Conservation (phyloP, 2,113 vertebrate genomes). For the Ictidomys tridecemlineatus region DNA sequence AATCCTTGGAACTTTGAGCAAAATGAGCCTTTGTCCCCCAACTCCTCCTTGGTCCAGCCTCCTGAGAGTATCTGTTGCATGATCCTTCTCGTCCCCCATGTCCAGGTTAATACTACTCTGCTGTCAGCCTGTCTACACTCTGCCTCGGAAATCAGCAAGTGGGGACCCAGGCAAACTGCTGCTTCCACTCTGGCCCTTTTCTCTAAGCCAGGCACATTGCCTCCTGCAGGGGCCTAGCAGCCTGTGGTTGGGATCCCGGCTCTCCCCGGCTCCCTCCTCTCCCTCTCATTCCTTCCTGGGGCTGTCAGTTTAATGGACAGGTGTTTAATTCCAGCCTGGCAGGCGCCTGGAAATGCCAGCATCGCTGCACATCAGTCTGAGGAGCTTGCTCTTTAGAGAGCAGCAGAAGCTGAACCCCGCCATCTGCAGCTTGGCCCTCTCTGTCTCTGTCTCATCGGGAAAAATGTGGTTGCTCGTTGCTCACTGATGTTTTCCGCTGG, state of each 20-base stretch:
- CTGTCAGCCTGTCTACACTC: neutral
- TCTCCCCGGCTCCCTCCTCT: neutral
- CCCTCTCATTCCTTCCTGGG: constrained; percentile 57
- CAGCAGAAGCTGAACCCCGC: constrained; percentile 63
- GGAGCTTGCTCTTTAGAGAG: constrained; percentile 65
- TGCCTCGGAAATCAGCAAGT: neutral
- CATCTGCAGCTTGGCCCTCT: neutral
- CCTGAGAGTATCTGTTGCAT: neutral
- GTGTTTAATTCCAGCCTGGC: constrained; percentile 61
- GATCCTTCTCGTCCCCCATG: neutral
- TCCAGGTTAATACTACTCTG: neutral
- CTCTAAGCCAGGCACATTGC: neutral
- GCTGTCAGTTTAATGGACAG: constrained; percentile 60
- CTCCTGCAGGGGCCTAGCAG: constrained; percentile 46
- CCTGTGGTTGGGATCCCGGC: neutral
- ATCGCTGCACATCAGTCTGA: constrained; percentile 51
- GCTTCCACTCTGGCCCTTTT: neutral
- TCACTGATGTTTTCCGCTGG: neutral
- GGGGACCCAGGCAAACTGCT: neutral
- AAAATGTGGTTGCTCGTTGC: neutral
- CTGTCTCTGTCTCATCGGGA: constrained; percentile 47
- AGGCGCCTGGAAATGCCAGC: constrained; percentile 76
- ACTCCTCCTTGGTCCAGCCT: neutral
- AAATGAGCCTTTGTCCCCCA: neutral
- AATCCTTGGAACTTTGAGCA: neutral